Evolutionary conservation across 2,888 invertebrate genomes (phyloP), one percentile per base, ranked within the genome.

Genomic region (Drosophila mettleri): DNA sequence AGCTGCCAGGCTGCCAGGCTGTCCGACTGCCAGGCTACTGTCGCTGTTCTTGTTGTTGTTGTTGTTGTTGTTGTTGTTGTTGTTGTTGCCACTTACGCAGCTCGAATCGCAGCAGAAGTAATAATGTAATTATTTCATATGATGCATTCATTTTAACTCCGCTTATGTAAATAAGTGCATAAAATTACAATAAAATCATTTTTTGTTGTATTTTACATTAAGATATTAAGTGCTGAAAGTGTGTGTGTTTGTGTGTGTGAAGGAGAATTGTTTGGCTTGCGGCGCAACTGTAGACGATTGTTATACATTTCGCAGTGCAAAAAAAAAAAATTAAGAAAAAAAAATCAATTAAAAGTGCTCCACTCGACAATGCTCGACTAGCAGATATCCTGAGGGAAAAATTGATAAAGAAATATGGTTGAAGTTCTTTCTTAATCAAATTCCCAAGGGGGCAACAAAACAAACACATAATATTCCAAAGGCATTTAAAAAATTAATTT

Each of bases 151-250:
- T 76, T 88, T 77, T 69, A 79, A 87, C 73, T 78, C 76, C 70
- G 76, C 69, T 87, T 85, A 81, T 82, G 73, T 38, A 79, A 83
- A 81, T 84, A 82, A 84, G 72, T 75, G 87, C 85, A 86, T 80
- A 81, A 82, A 81, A 85, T 81, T 69, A 76, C 73, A 71, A 85
- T 87, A 71, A 78, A 76, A 60, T 60, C 52, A n/a, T 46, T 39
- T 53, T 51, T 39, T 63, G 22, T 33, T 22, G 22, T 49, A 46
- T 38, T 53, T 46, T 34, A 67, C 80, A 84, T 78, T 80, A 78
- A 80, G 81, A 70, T 70, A 70, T 84, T 84, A 74, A 80, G 57
- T 62, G 48, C 64, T 62, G 20, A 2, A 10, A 24, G 34, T 18
- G 48, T 39, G 8, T 29, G 27, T 18, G 29, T 45, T 18, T 27